Evolutionary conservation across 2,888 invertebrate genomes (phyloP).

Genomic region (Idaea biselata): DNA sequence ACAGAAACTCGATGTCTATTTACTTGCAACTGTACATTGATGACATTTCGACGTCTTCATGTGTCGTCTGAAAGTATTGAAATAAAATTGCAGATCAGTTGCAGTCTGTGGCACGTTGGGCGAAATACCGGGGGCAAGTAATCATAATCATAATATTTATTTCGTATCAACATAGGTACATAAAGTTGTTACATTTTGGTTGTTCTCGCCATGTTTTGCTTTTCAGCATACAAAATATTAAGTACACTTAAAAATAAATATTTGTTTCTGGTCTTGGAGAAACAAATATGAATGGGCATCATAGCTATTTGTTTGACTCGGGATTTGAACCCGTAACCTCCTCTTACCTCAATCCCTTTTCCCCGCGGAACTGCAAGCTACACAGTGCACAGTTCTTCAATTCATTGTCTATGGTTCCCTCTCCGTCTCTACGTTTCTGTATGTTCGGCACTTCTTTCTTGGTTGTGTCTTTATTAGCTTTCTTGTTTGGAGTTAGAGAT

Average conservation of each 20-base stretch:
- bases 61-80: not conserved
- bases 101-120: not conserved
- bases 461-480: slow-evolving; percentile 27
- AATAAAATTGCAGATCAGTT: not conserved
- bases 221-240: no score
- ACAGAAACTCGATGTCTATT: not conserved
- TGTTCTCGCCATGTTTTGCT: no score
- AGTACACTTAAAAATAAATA: no score
- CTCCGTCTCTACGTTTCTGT: slow-evolving; percentile 18
- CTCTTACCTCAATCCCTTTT: slow-evolving; percentile 59
- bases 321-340: not conserved
- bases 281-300: slow-evolving; percentile 2
- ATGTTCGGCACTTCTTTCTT: slow-evolving; percentile 15
- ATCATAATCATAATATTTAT: no score
- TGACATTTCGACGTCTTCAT: slow-evolving; percentile 1
- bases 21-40: not conserved
- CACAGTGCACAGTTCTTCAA: slow-evolving; percentile 54
- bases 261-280: no score
- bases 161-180: no score
- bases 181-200: no score
- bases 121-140: not conserved
- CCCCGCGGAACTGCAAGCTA: slow-evolving; percentile 57
- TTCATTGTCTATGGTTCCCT: slow-evolving; percentile 26
- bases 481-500: slow-evolving; percentile 42
- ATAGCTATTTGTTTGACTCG: no score